phyloP scores from a whole-genome alignment of 2,113 vertebrate species.

The Myotis lucifugus region DNA sequence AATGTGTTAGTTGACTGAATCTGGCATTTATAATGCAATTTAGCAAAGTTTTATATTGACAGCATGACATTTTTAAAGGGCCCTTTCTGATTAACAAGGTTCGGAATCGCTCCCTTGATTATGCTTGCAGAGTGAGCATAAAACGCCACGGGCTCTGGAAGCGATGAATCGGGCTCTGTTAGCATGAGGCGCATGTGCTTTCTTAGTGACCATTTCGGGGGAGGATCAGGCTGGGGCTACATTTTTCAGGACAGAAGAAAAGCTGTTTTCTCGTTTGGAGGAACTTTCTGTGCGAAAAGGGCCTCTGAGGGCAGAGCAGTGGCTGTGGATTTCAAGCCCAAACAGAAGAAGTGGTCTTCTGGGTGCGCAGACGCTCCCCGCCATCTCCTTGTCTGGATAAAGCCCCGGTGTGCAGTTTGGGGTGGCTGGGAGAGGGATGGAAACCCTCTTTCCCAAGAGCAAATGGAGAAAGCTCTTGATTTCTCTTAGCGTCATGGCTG shows the following conservation, averaged over 20 bases:
- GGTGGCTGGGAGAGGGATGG: fast-evolving
- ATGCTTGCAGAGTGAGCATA: constrained; percentile 78
- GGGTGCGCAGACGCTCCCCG: fast-evolving
- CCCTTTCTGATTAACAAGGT: constrained; percentile 84
- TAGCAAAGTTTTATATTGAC: constrained; percentile 83
- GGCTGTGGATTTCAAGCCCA: background rate
- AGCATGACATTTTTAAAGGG: constrained; percentile 82
- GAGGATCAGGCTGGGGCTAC: constrained; percentile 20
- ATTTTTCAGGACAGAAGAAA: constrained; percentile 35
- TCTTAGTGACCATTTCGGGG: constrained; percentile 59
- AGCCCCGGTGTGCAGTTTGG: background rate
- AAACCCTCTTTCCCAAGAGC: background rate
- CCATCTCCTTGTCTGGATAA: background rate
- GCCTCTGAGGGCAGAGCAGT: background rate
- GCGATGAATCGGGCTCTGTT: constrained; percentile 73
- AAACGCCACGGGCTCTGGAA: constrained; percentile 77
- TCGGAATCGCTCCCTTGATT: constrained; percentile 83
- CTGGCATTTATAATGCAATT: constrained; percentile 83
- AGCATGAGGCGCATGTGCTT: background rate
- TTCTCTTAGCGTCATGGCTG: background rate
- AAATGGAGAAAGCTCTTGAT: background rate
- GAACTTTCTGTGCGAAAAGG: background rate
- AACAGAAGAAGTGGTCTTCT: background rate
- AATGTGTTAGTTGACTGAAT: constrained; percentile 81
- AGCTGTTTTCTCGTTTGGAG: background rate